Evolutionary conservation across 64 coral and sea anemone genomes (phyloP), one percentile per base, ranked within the genome.

Genomic region (Anthopleura sola): DNA sequence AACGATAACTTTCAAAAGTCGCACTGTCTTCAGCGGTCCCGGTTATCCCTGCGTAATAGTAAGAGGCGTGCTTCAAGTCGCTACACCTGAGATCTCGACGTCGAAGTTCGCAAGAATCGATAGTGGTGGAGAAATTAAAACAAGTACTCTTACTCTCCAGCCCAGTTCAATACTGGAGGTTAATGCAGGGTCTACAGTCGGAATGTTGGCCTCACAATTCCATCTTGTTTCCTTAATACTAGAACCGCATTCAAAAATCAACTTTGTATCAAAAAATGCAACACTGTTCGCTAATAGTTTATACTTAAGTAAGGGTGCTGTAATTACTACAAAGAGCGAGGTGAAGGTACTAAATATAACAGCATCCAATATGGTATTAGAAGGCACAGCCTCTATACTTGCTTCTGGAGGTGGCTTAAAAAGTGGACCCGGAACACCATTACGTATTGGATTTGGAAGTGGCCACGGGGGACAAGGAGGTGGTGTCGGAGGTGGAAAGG

Each of bases 401-500:
- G 79, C 44, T 33, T 51, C 87, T 28, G 76, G 77, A 37, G 93
- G 93, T 3, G 93, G 93, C 3, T 75, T 88, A 56, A 66, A 76
- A 18, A 84, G 68, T 16, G 93, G 93, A 54, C 86, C 75, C 40
- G 93, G 93, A 37, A 55, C 69, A 49, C 82, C 93, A 60, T 62
- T 18, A 60, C n/a, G 31, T 13, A 51, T 78, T 3, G 84, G 84
- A 0, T 85, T 66, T 68, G 93, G 93, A 0, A 85, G 81, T 62
- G 93, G 93, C 68, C 89, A 95, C 88, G 93, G 93, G 49, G 93
- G 93, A 64, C 68, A 91, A 81, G 93, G 93, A 77, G 93, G 93
- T 11, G 93, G 93, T 46, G 24, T 24, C 31, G 49, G 81, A 10
- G 86, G 93, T 86, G 93, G 93, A 37, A 46, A 21, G 16, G 90